Percentiles rank a stretch among this genome's conserved stretches.
Conservation (phyloP, 1,140 invertebrate species). For the Battus philenor region DNA sequence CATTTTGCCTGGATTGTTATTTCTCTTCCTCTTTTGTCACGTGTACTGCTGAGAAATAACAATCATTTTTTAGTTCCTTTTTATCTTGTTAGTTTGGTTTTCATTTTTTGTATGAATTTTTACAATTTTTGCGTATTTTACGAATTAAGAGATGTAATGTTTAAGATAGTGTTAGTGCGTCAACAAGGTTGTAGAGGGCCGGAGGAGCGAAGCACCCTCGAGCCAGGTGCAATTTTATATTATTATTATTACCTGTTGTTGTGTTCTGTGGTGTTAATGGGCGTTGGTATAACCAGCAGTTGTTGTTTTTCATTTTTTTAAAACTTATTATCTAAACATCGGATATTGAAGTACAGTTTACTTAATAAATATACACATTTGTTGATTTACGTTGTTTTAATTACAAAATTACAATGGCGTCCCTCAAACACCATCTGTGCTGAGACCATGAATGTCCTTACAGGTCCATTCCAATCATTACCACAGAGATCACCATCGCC, state of each 20-base stretch:
- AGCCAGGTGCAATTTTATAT: slow-evolving; percentile 2
- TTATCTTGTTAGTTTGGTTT: too few relatives aligned
- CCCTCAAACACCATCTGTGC: slow-evolving; percentile 18
- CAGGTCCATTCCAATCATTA: slow-evolving; percentile 24
- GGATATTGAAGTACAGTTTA: too few relatives aligned
- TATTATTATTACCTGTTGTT: too few relatives aligned
- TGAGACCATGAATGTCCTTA: slow-evolving; percentile 23
- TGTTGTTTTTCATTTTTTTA: too few relatives aligned
- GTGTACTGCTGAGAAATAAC: too few relatives aligned
- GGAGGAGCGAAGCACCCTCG: background rate
- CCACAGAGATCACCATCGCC: slow-evolving; percentile 14
- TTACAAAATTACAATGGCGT: slow-evolving; percentile 8
- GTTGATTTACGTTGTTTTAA: slow-evolving; percentile 15
- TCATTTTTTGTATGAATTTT: background rate
- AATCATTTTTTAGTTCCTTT: too few relatives aligned
- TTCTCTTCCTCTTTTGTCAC: too few relatives aligned
- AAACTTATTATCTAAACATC: too few relatives aligned
- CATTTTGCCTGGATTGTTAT: too few relatives aligned
- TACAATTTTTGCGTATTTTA: slow-evolving; percentile 4
- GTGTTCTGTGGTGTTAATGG: too few relatives aligned
- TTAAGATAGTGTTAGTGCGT: background rate
- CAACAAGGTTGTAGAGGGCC: background rate
- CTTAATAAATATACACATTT: slow-evolving; percentile 6
- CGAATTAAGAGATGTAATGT: background rate
- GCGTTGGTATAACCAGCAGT: too few relatives aligned